A percentile compares a stretch with the other conserved stretches of the same genome.
phyloP scores from a whole-genome alignment of 2,113 vertebrate species.

The Ailuropoda melanoleuca region DNA sequence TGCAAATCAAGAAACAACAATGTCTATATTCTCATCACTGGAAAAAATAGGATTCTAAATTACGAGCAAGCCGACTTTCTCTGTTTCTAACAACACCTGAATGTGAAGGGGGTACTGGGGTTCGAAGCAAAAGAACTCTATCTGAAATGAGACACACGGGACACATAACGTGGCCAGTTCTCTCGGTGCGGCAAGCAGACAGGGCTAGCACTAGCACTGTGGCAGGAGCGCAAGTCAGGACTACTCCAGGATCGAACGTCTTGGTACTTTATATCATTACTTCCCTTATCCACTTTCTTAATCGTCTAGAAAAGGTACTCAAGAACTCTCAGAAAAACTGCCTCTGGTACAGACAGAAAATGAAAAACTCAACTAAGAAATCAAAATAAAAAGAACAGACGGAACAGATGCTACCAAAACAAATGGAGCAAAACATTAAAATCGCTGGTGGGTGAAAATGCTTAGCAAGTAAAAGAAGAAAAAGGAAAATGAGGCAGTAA shows the following conservation, averaged over 20 bases:
- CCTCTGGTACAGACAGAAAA: conserved; percentile 48
- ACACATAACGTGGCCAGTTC: not conserved
- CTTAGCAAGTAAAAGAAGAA: conserved; percentile 69
- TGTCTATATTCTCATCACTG: not conserved
- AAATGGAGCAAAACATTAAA: conserved; percentile 77
- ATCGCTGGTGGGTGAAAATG: conserved; percentile 74
- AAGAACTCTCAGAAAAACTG: conserved; percentile 62
- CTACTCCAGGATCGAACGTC: conserved; percentile 25
- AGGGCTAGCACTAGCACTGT: not conserved
- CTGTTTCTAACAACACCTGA: not conserved
- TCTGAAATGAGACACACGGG: not conserved
- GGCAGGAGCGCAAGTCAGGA: not conserved
- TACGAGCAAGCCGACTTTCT: not conserved
- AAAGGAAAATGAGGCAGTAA: conserved; percentile 57
- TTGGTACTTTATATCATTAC: conserved; percentile 37
- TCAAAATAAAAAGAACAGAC: conserved; percentile 67
- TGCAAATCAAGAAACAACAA: not conserved
- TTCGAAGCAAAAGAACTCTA: conserved; percentile 34
- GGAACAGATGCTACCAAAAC: conserved; percentile 71
- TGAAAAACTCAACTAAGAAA: conserved; percentile 60
- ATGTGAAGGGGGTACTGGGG: not conserved
- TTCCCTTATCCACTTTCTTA: conserved; percentile 51
- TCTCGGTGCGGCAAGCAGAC: not conserved
- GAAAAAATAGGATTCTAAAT: conserved; percentile 3
- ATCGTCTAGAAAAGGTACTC: conserved; percentile 65